Evolutionary conservation across 2,888 invertebrate genomes (phyloP), one percentile per base, ranked within the genome.

Genomic region (Emmelina monodactyla): DNA sequence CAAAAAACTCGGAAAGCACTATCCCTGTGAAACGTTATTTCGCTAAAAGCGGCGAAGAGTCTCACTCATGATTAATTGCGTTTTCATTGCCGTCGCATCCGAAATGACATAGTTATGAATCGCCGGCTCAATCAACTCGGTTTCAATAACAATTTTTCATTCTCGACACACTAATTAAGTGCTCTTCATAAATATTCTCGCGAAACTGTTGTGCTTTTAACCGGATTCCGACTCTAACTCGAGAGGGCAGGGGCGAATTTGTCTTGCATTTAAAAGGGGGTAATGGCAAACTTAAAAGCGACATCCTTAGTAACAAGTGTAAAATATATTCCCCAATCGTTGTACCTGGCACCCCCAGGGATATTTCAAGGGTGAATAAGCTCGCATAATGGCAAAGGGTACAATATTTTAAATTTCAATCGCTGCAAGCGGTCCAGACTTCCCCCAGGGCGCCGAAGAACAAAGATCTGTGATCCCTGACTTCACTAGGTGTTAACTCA

Each of bases 331-430:
- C 76, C 78, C 78, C 75, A 72, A 76, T 75, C 73, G 71, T 61
- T 56, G 76, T 76, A 78, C 78, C 79, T 78, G 78, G 66, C 66
- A 60, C 66, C 78, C 80, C 75, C 50, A 66, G 79, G 79, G 81
- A 80, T 81, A 81, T 81, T 81, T 81, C 79, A 81, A 76, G 80
- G 80, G 79, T 79, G 81, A 78, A 78, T 78, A 78, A 79, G 78
- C 79, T 71, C 66, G 75, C 68, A 80, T 80, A 80, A 81, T 80
- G 72, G 79, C 75, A 78, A 79, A 76, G 78, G 78, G 79, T 79
- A 80, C 76, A 78, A 80, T 80, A 79, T 81, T 81, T 80, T 78
- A 79, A 80, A 79, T 79, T 80, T 78, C 78, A 78, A 79, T 78
- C 78, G 76, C 78, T 73, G 76, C 71, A 62, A 78, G 79, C 79